A percentile compares a stretch with the other conserved stretches of the same genome.
These are phyloP conservation scores for Gallinago nigripennis DNA, from an alignment of 2,797 vertebrate genomes.

Conservation along the genomic window DNA sequence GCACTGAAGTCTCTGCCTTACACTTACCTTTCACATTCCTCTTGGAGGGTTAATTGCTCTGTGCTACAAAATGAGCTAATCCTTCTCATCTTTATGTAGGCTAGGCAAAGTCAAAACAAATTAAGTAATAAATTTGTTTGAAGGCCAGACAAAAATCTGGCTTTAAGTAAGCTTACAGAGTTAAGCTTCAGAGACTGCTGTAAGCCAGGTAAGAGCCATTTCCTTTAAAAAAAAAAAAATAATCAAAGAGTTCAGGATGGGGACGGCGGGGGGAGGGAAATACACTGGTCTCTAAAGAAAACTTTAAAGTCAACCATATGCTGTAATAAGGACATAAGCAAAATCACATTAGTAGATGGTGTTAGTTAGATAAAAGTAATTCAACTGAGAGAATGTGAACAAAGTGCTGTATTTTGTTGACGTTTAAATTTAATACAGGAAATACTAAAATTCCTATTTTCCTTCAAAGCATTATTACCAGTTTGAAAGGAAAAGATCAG, in stretches of 20 bases:
- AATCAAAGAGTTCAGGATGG: not conserved
- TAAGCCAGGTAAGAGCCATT: not conserved
- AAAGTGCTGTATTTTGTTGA: not conserved
- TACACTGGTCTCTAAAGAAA: not conserved
- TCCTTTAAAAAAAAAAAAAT: not conserved
- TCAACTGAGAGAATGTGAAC: not conserved
- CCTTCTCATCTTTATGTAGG: not conserved
- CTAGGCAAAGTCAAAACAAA: constrained; percentile 17
- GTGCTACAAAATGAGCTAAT: not conserved
- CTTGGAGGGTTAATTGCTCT: not conserved
- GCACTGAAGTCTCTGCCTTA: not conserved
- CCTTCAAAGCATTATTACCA: not conserved
- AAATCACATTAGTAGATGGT: not conserved
- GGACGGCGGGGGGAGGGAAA: not conserved
- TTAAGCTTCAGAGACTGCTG: not conserved
- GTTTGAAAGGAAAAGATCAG: not conserved
- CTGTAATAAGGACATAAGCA: not conserved
- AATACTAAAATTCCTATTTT: not conserved
- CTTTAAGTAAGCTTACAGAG: not conserved
- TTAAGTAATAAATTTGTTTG: not conserved
- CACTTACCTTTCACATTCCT: not conserved
- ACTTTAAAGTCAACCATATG: not conserved
- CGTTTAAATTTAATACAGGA: not conserved
- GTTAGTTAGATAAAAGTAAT: not conserved
- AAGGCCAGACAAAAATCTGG: constrained; percentile 37